Evolutionary conservation across 1,140 invertebrate species (phyloP).

Genomic region (Hylaeus anthracinus): DNA sequence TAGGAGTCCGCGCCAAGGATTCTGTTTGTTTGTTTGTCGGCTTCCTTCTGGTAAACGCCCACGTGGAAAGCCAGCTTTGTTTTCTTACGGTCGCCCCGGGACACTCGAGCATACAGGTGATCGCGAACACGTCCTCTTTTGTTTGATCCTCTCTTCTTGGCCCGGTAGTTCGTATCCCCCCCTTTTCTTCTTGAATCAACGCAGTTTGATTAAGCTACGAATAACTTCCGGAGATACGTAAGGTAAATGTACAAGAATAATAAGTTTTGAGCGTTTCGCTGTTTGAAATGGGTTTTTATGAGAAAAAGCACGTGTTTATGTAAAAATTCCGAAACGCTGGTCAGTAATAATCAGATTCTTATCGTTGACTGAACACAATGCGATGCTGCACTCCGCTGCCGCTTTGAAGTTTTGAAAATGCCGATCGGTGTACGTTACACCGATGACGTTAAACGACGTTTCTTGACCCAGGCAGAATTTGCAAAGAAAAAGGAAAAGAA

Average conservation of each 20-base stretch:
- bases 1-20: slow-evolving; percentile 27
- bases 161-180: too few species aligned
- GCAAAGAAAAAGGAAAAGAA: slow-evolving; percentile 1
- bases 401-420: neutral
- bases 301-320: too few species aligned
- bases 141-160: slow-evolving; percentile 4
- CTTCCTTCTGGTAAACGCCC: slow-evolving; percentile 2
- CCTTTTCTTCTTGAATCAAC: neutral
- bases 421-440: slow-evolving; percentile 1
- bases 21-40: slow-evolving; percentile 57
- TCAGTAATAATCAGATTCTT: neutral
- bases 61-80: slow-evolving; percentile 51
- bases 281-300: too few species aligned
- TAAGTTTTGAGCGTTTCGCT: too few species aligned
- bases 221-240: neutral
- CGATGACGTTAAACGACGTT: neutral
- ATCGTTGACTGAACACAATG: neutral
- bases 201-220: neutral
- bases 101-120: slow-evolving; percentile 52
- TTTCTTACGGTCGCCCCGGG: slow-evolving; percentile 35
- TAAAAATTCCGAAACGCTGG: neutral
- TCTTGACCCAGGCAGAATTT: slow-evolving; percentile 16
- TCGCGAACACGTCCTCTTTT: slow-evolving; percentile 45
- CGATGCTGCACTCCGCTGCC: too few species aligned
- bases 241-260: neutral